A percentile compares a stretch with the other conserved stretches of the same genome.
These are phyloP conservation scores for Mycalesis mineus DNA, from an alignment of 2,888 invertebrate genomes.

Conservation along the genomic window DNA sequence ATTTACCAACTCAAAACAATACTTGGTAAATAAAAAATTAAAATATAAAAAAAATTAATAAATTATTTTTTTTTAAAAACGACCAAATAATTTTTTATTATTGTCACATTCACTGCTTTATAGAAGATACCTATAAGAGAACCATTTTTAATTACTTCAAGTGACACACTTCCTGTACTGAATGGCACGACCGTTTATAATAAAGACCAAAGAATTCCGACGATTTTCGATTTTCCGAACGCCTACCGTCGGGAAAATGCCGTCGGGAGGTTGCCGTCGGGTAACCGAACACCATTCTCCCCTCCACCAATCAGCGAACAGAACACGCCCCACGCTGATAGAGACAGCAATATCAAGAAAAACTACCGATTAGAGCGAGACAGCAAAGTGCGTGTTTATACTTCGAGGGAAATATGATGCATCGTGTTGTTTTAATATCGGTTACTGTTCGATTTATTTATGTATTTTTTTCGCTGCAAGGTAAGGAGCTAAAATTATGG, in stretches of 20 bases:
- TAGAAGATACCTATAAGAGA: background rate
- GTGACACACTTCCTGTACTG: conserved; percentile 12
- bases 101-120: too few relatives aligned
- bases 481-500: conserved; percentile 44
- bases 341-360: conserved; percentile 49
- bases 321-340: conserved; percentile 63
- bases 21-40: too few relatives aligned
- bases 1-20: too few relatives aligned
- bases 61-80: too few relatives aligned
- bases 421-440: conserved; percentile 74
- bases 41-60: too few relatives aligned
- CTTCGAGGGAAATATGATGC: conserved; percentile 70
- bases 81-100: too few relatives aligned
- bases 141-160: conserved; percentile 15
- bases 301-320: conserved; percentile 65
- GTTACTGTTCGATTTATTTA: conserved; percentile 69
- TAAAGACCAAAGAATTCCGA: conserved; percentile 31
- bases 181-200: conserved; percentile 19
- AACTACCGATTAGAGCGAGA: conserved; percentile 44
- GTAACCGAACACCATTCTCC: conserved; percentile 52
- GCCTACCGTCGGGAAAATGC: conserved; percentile 71
- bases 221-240: conserved; percentile 59
- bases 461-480: conserved; percentile 53
- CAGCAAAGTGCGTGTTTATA: conserved; percentile 60
- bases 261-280: conserved; percentile 63